A percentile compares a stretch with the other conserved stretches of the same genome.
Conservation (phyloP, 2,888 invertebrate genomes). For the Odontocerum albicorne region DNA sequence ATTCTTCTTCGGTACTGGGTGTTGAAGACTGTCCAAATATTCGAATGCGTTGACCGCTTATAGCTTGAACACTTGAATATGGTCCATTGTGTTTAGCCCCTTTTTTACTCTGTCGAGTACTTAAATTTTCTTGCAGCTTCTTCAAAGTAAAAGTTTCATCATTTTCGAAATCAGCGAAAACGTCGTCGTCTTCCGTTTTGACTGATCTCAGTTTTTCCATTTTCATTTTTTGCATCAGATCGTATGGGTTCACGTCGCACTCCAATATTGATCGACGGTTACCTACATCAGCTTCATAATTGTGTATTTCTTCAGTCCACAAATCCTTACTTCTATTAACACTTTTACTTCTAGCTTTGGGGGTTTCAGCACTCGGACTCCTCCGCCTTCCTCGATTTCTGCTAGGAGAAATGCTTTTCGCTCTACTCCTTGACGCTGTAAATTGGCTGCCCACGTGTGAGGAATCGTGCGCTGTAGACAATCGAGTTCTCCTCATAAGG, state of each 20-base stretch:
- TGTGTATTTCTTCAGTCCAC: conserved; percentile 50
- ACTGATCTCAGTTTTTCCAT: conserved; percentile 52
- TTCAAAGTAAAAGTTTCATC: conserved; percentile 32
- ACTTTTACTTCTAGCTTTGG: conserved; percentile 53
- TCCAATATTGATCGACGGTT: conserved; percentile 73
- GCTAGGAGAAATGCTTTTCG: conserved; percentile 61
- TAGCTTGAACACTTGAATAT: conserved; percentile 62
- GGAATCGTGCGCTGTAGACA: conserved; percentile 65
- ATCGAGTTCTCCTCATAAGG: conserved; percentile 75
- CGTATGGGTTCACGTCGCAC: conserved; percentile 84
- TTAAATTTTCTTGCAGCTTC: conserved; percentile 30
- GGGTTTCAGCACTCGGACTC: conserved; percentile 46
- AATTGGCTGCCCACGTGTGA: conserved; percentile 57
- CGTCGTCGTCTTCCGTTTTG: conserved; percentile 57
- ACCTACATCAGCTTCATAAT: conserved; percentile 42
- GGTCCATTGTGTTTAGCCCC: conserved; percentile 41
- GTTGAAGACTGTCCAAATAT: conserved; percentile 57
- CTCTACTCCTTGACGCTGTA: conserved; percentile 52
- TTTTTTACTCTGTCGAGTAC: conserved; percentile 30
- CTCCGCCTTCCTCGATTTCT: conserved; percentile 58
- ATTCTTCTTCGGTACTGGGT: conserved; percentile 48
- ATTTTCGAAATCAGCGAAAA: conserved; percentile 39
- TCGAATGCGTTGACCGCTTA: conserved; percentile 70
- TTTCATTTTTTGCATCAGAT: conserved; percentile 64
- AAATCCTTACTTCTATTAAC: conserved; percentile 54